phyloP scores from a whole-genome alignment of 2,888 invertebrate species.

The Monochamus alternatus region DNA sequence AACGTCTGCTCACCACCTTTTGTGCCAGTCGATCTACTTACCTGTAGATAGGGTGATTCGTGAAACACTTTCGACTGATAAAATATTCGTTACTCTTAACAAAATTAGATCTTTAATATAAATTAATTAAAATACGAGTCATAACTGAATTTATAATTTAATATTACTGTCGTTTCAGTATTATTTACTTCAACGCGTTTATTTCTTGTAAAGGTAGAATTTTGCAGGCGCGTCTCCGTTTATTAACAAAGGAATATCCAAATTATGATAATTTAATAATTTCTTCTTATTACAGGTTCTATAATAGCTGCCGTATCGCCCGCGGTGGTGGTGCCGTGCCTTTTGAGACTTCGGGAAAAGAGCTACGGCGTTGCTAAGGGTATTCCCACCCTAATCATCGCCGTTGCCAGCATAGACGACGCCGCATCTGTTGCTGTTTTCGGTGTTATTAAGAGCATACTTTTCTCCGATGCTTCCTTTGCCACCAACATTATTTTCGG shows the following conservation, averaged over 20 bases:
- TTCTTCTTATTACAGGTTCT: conserved; percentile 71
- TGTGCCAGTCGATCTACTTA: too few relatives aligned
- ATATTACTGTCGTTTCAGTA: too few relatives aligned
- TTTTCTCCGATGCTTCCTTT: conserved; percentile 86
- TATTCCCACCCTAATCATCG: conserved; percentile 95
- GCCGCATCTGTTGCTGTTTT: conserved; percentile 95
- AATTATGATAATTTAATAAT: background rate
- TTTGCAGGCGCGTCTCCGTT: too few relatives aligned
- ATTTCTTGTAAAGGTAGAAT: too few relatives aligned
- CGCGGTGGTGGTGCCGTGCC: conserved; percentile 95
- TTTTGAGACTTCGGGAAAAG: conserved; percentile 87
- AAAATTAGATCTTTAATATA: background rate
- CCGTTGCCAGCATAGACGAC: conserved; percentile 96
- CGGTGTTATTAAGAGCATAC: conserved; percentile 89
- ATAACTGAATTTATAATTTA: background rate
- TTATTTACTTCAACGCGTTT: too few relatives aligned
- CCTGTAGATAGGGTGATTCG: too few relatives aligned
- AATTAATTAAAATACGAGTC: background rate
- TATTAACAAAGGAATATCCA: background rate
- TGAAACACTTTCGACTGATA: too few relatives aligned
- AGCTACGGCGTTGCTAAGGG: conserved; percentile 96
- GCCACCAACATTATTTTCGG: conserved; percentile 75
- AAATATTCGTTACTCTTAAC: too few relatives aligned
- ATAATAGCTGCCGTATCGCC: conserved; percentile 95
- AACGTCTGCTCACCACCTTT: too few relatives aligned